phyloP scores from a whole-genome alignment of 2,797 vertebrate species.

The Discoglossus pictus region DNA sequence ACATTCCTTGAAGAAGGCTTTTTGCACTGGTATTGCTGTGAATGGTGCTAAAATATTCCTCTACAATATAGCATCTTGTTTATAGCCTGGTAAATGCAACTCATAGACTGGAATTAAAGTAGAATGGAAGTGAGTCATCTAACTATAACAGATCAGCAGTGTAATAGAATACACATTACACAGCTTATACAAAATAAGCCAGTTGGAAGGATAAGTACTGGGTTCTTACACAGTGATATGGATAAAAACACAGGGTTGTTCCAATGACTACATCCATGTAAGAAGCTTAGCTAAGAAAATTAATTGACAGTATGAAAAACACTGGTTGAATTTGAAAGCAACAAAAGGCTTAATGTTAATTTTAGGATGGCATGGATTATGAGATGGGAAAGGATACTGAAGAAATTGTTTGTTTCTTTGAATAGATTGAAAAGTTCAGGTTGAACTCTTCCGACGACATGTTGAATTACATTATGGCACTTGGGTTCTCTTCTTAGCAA shows the following conservation, averaged over 20 bases:
- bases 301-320: conserved; percentile 17
- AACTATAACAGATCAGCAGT: conserved; percentile 38
- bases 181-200: conserved; percentile 46
- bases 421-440: conserved; percentile 16
- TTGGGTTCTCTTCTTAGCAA: background rate
- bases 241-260: conserved; percentile 46
- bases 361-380: conserved; percentile 13
- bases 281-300: conserved; percentile 37
- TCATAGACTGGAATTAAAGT: too few species aligned
- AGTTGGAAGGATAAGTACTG: conserved; percentile 46
- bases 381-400: conserved; percentile 17
- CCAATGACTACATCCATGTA: conserved; percentile 35
- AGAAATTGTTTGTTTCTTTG: conserved; percentile 26
- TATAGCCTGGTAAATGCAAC: too few species aligned
- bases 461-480: background rate
- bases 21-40: too few species aligned
- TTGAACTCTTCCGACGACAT: conserved; percentile 1
- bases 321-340: conserved; percentile 38
- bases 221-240: conserved; percentile 42
- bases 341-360: conserved; percentile 39
- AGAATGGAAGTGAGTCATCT: conserved; percentile 14
- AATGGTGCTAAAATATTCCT: too few species aligned
- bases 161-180: conserved; percentile 44
- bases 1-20: too few species aligned
- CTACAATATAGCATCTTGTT: too few species aligned